A percentile compares a stretch with the other conserved stretches of the same genome.
Conservation (phyloP, 2,888 invertebrate species). For the Athalia rosae region DNA sequence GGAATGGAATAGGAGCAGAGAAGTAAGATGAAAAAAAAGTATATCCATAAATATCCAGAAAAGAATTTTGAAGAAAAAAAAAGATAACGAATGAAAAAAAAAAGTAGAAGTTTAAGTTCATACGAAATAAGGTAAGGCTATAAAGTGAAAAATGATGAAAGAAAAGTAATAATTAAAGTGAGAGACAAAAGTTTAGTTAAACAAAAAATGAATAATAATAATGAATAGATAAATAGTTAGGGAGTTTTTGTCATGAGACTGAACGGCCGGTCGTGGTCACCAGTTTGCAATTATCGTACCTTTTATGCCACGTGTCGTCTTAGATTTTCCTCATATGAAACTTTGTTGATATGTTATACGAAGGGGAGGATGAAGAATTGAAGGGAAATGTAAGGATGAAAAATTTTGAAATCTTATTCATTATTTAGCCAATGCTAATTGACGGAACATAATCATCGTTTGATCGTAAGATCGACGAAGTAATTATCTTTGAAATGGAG, state of each 20-base stretch:
- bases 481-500: background rate
- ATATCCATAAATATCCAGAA: background rate
- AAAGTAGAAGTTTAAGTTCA: conserved; percentile 38
- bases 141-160: background rate
- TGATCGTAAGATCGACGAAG: background rate
- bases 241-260: conserved; percentile 70
- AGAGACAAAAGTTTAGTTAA: conserved; percentile 21
- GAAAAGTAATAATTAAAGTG: background rate
- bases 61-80: background rate
- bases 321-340: conserved; percentile 48
- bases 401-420: too few relatives aligned
- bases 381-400: too few relatives aligned
- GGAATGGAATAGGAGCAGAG: conserved; percentile 30
- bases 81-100: conserved; percentile 44
- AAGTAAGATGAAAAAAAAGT: conserved; percentile 44
- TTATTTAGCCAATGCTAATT: too few relatives aligned
- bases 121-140: background rate
- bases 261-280: conserved; percentile 67
- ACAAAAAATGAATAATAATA: conserved; percentile 43
- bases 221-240: conserved; percentile 52
- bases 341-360: background rate
- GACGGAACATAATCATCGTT: too few relatives aligned
- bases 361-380: too few relatives aligned
- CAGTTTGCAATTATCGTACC: conserved; percentile 68
- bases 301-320: conserved; percentile 58